Evolutionary conservation across 2,797 vertebrate species (phyloP).

Genomic region (Nannoperca australis): DNA sequence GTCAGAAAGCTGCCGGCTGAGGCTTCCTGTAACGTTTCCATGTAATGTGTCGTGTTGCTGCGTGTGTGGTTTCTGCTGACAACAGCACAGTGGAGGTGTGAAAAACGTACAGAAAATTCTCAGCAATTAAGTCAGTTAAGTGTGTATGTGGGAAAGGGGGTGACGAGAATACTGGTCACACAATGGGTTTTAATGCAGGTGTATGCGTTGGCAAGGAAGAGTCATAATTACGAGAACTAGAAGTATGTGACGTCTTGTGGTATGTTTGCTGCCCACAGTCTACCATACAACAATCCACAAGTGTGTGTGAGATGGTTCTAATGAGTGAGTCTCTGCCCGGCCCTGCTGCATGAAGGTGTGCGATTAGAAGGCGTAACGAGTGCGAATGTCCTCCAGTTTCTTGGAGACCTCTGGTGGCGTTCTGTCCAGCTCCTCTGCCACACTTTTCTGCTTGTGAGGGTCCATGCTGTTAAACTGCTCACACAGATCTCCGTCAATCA

Average conservation of each 20-base stretch:
- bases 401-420: slow-evolving; percentile 98
- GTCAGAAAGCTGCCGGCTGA: background rate
- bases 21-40: slow-evolving; percentile 13
- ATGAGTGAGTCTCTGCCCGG: background rate
- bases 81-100: slow-evolving; percentile 8
- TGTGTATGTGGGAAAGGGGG: background rate
- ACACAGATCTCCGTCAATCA: slow-evolving; percentile 98
- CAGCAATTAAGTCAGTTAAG: background rate
- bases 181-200: background rate
- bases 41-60: background rate
- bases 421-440: slow-evolving; percentile 95
- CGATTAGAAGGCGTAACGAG: slow-evolving; percentile 94
- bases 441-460: slow-evolving; percentile 97
- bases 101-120: slow-evolving; percentile 20
- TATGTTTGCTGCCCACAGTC: background rate
- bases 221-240: background rate
- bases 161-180: background rate
- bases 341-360: background rate
- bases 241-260: background rate
- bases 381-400: slow-evolving; percentile 98
- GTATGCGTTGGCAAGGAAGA: background rate
- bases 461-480: slow-evolving; percentile 99
- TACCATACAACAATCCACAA: background rate
- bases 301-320: background rate
- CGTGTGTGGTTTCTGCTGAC: slow-evolving; percentile 15